Evolutionary conservation across 2,888 invertebrate species (phyloP).

Genomic region (Hofmannophila pseudospretella): DNA sequence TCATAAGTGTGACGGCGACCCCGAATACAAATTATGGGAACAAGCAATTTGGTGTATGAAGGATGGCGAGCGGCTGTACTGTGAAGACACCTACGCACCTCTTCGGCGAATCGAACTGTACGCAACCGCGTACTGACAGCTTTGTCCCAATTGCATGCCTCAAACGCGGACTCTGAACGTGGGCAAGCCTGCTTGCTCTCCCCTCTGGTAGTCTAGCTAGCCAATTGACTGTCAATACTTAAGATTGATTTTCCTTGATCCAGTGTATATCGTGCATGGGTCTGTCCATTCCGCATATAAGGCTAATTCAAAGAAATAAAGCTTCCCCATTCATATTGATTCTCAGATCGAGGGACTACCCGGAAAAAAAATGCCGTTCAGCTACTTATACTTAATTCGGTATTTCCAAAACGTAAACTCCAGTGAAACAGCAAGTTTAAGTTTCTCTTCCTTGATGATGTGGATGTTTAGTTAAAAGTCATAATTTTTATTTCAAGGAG

Average conservation of each 20-base stretch:
- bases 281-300: no score
- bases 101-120: slow-evolving; percentile 71
- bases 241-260: not conserved
- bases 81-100: slow-evolving; percentile 63
- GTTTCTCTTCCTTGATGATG: no score
- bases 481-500: not conserved
- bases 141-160: slow-evolving; percentile 55
- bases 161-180: slow-evolving; percentile 7
- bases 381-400: no score
- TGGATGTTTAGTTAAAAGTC: no score
- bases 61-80: slow-evolving; percentile 53
- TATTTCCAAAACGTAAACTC: no score
- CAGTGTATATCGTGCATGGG: no score
- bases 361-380: no score
- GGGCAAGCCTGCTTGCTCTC: slow-evolving; percentile 5
- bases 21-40: slow-evolving; percentile 74
- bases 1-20: slow-evolving; percentile 69
- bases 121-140: slow-evolving; percentile 39
- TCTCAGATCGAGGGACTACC: no score
- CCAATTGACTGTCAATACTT: not conserved
- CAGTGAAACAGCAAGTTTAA: no score
- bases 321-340: no score
- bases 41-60: slow-evolving; percentile 69
- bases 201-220: not conserved
- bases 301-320: no score